Evolutionary conservation across 1,140 invertebrate species (phyloP), one percentile per base, ranked within the genome.

Genomic region (Listronotus oregonensis): DNA sequence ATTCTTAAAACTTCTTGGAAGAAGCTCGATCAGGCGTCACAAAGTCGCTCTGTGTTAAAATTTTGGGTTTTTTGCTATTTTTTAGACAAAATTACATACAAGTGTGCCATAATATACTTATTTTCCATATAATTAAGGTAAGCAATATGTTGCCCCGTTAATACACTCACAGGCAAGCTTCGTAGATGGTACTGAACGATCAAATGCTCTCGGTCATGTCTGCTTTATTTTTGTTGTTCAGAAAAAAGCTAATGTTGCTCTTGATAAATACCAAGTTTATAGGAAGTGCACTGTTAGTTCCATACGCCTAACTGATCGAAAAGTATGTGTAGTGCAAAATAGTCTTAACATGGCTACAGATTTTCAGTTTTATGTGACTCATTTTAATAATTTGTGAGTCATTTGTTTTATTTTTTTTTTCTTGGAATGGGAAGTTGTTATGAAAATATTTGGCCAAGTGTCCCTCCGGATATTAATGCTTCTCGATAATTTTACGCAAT

Each of bases 311-410:
- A 64, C 64, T 58, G 60, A 58, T 66, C 54, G 68, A 44, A 58
- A 50, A 66, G 61, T 60, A 64, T 51, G 39, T 63, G 47, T 46
- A 50, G 31, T 44, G 64, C 21, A 34, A 49, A 62, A 54, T 64
- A 7, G 34, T 6, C 17, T 12, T 49, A 70, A 50, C 43, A 73
- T 73, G 71, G 63, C 71, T 64, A 71, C 67, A 68, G 73, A 74
- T 71, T 74, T 75, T 74, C 73, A 77, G 68, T 77, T 74, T 69
- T 73, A 70, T 72, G 69, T 77, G 72, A 77, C 73, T 75, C 75
- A 76, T 71, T 71, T 73, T 44, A 71, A 70, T 61, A 74, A 72
- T 67, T 73, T 70, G 74, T 75, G 74, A 75, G 71, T 75, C 74
- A 74, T 67, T 69, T 67, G 17, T 57, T 12, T 39, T 31, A 32